Evolutionary conservation across 2,888 invertebrate genomes (phyloP), one percentile per base, ranked within the genome.

Genomic region (Lacanobia wlatinum): DNA sequence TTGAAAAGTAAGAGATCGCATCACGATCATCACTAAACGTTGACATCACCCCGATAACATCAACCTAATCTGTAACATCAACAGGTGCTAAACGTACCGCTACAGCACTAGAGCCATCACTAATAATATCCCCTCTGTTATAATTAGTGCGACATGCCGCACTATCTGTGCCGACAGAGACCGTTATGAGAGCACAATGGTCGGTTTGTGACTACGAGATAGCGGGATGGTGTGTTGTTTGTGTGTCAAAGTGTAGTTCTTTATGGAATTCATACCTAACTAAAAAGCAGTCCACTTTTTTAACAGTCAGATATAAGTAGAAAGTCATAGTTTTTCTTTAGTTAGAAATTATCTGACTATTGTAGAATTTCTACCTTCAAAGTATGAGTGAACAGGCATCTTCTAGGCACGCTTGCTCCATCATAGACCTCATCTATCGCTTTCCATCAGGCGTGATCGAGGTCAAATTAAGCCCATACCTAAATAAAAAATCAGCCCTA

Each of bases 91-190:
- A 50, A 46, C 34, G 38, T 43, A n/a, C n/a, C 12, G 12, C 14
- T 43, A 43, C 14, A 43, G 5, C 43, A 43, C 34, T 52, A 56
- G 28, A 62, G 40, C 53, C 21, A 50, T 67, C 59, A 28, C 43
- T 40, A 68, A 64, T 78, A 73, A 73, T 68, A 67, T 56, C 46
- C 64, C 28, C 60, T 46, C 52, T 18, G 60, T 64, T 60, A 59
- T 78, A 78, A 78, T 78, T 78, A 78, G 73, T 46, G 40, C 53
- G 78, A 55, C 48, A n/a, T 2, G 8, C 43, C 48, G 52, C 50
- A 14, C 52, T 72, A 77, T 76, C 64, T 61, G 60, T 16, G 21
- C 38, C 18, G 53, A 55, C 64, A 77, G 77, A 61, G 60, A n/a
- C n/a, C 38, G 21, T 77, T 77, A 71, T 65, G 55, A 34, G 55